Evolutionary conservation across 2,797 vertebrate genomes (phyloP), one percentile per base, ranked within the genome.

Genomic region (Tympanoctomys barrerae): DNA sequence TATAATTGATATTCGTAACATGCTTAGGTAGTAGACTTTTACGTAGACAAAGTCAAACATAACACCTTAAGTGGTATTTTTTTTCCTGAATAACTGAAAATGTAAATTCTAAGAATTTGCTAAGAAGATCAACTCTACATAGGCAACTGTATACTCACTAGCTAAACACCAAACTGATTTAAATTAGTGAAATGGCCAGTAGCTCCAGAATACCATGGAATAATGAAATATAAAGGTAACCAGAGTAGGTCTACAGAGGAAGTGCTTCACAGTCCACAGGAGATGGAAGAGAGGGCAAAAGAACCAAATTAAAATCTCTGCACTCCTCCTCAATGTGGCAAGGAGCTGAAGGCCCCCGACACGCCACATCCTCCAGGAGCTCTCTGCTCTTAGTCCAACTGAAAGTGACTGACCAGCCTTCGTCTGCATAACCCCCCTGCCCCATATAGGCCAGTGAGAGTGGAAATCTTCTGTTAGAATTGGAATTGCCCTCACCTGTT

Each of bases 271-370:
- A 87, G 83, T 87, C 33, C 49, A 90, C 13, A 87, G 66, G 5
- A 85, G 39, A 73, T 87, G 59, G 6, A 87, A 79, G 24, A 84
- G 68, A 39, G 57, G 42, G 12, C 57, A 84, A 59, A 66, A 59
- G 31, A 70, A 92, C 24, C 57, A 84, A 42, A 88, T 73, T 88
- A 95, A 87, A 93, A 84, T 84, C 84, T 80, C 73, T 24, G 19
- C 89, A 19, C n/a, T 96, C 16, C 79, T 77, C 84, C 54, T 68
- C 31, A 59, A 5, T 61, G 88, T 54, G 42, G 31, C 77, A 70
- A 82, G 54, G 86, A 46, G 73, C n/a, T 64, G 78, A 95, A 96
- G 88, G 90, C 95, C 96, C 96, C 68, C 19, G 70, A 92, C 94
- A 77, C 49, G 77, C 79, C 46, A 24, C 57, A 78, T 83, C 89